phyloP scores from a whole-genome alignment of 2,797 vertebrate species.

The Typhlichthys eigenmanni region DNA sequence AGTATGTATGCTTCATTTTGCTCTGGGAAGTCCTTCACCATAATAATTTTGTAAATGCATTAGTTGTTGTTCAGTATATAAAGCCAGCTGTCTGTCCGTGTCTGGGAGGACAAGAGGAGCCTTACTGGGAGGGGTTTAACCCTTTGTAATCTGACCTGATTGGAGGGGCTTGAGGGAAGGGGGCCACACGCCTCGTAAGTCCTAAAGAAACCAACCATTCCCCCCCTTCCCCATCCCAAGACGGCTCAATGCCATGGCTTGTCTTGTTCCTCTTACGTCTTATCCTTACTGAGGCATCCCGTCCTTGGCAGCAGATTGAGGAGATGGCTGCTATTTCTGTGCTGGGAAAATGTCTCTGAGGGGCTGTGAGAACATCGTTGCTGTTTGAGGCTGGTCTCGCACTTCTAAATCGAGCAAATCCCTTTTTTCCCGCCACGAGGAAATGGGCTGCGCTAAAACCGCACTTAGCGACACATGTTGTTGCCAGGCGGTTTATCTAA shows the following conservation, averaged over 20 bases:
- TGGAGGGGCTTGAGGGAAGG: constrained; percentile 75
- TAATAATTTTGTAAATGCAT: constrained; percentile 34
- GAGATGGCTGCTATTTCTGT: constrained; percentile 74
- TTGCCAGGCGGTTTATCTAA: constrained; percentile 73
- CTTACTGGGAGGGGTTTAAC: constrained; percentile 54
- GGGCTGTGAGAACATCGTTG: constrained; percentile 65
- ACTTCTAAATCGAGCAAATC: constrained; percentile 65
- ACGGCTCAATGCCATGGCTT: constrained; percentile 57
- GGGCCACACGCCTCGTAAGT: constrained; percentile 72
- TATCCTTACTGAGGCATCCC: constrained; percentile 70
- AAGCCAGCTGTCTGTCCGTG: not conserved
- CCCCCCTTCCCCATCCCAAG: constrained; percentile 61
- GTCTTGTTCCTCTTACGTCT: constrained; percentile 72
- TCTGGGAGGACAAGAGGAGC: constrained; percentile 28
- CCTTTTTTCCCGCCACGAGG: constrained; percentile 59
- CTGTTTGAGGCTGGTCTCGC: constrained; percentile 49
- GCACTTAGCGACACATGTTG: constrained; percentile 68
- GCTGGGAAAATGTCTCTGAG: constrained; percentile 60
- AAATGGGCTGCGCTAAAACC: constrained; percentile 63
- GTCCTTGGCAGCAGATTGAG: constrained; percentile 61
- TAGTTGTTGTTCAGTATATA: constrained; percentile 12
- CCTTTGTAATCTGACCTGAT: constrained; percentile 77
- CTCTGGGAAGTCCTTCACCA: not conserved
- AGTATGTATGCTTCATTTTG: constrained; percentile 1
- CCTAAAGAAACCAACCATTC: constrained; percentile 63